Percentiles rank a stretch among this genome's conserved stretches.
These are phyloP conservation scores for Dryoscopus gambensis DNA, from an alignment of 2,113 vertebrate genomes.

Conservation along the genomic window DNA sequence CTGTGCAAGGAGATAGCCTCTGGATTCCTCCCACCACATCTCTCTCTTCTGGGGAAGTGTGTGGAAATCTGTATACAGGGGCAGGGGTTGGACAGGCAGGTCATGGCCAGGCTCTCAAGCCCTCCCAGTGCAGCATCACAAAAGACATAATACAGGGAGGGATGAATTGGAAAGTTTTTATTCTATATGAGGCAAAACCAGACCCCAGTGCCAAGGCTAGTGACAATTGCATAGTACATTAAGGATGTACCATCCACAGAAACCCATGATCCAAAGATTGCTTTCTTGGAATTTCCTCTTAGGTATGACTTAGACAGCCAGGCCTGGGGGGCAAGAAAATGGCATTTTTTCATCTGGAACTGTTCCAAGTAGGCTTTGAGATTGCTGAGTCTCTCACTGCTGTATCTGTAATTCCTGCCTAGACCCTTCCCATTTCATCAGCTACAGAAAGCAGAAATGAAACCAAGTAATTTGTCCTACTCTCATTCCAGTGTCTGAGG, in stretches of 20 bases:
- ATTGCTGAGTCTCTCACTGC: not conserved
- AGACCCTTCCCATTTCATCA: not conserved
- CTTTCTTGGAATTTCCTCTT: constrained; percentile 51
- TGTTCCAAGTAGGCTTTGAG: not conserved
- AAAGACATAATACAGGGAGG: not conserved
- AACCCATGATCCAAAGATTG: not conserved
- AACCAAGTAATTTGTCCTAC: not conserved
- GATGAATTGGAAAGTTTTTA: not conserved
- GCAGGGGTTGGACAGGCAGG: not conserved
- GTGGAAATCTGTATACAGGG: accelerated
- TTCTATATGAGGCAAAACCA: constrained; percentile 16
- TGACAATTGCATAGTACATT: constrained; percentile 24
- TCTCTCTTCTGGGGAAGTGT: not conserved
- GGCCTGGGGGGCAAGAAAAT: not conserved
- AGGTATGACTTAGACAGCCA: not conserved
- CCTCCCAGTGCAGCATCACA: accelerated
- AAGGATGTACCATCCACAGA: constrained; percentile 31
- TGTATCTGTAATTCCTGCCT: not conserved
- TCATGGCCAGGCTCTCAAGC: not conserved
- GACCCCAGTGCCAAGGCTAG: not conserved
- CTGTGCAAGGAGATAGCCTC: not conserved
- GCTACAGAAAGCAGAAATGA: not conserved
- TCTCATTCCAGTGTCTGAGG: not conserved
- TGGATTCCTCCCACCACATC: no score
- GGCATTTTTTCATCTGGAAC: not conserved